These are phyloP conservation scores for Ennomos quercinarius DNA, from an alignment of 2,888 invertebrate species.

Conservation along the genomic window DNA sequence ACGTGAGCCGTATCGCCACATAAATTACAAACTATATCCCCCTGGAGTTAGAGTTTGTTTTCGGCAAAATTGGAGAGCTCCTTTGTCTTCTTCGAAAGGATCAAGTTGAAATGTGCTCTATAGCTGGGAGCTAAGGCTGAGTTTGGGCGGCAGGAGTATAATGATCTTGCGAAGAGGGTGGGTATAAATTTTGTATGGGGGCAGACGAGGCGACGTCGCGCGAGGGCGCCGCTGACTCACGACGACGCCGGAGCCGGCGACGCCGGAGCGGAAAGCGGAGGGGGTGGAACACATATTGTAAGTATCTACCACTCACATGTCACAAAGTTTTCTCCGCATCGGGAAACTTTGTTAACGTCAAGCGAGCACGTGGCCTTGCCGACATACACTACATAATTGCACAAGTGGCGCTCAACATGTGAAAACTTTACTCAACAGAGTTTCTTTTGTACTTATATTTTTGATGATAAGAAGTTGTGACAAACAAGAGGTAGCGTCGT, in stretches of 20 bases:
- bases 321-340: conserved; percentile 85
- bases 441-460: conserved; percentile 35
- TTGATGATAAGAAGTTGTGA: conserved; percentile 7
- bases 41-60: conserved; percentile 82
- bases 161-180: conserved; percentile 82
- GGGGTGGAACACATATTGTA: conserved; percentile 75
- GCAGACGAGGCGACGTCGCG: conserved; percentile 84
- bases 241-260: conserved; percentile 63
- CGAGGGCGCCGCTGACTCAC: conserved; percentile 84
- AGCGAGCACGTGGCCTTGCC: conserved; percentile 83
- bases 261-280: conserved; percentile 46
- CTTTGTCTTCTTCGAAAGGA: conserved; percentile 71
- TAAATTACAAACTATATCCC: conserved; percentile 83
- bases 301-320: conserved; percentile 84
- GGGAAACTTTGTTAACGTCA: conserved; percentile 85
- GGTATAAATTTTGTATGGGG: conserved; percentile 85
- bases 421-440: conserved; percentile 42
- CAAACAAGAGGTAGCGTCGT: no score
- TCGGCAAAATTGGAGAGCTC: conserved; percentile 77
- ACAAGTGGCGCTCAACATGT: conserved; percentile 54
- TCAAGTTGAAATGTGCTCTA: conserved; percentile 60
- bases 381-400: conserved; percentile 73
- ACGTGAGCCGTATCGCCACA: conserved; percentile 75
- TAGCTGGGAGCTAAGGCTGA: conserved; percentile 57
- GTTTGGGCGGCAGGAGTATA: conserved; percentile 56